Percentiles rank a stretch among this genome's conserved stretches.
Conservation (phyloP, 2,797 vertebrate species). For the Tenualosa thibaudeaui region DNA sequence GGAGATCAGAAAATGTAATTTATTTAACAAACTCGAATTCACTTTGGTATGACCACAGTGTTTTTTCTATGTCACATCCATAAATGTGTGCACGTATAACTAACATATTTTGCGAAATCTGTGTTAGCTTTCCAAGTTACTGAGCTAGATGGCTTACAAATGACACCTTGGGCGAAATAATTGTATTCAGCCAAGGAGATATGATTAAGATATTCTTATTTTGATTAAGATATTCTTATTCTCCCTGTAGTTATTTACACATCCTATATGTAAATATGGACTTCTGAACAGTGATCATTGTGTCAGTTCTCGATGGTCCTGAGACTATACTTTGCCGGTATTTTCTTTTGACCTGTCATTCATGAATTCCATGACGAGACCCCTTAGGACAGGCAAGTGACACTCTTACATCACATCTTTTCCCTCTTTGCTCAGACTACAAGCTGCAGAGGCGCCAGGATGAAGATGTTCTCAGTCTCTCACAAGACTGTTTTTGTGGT, state of each 20-base stretch:
- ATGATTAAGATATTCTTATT: background rate
- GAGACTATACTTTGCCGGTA: background rate
- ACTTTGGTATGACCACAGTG: background rate
- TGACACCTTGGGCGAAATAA: background rate
- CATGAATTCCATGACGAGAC: background rate
- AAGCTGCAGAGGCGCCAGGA: conserved; percentile 54
- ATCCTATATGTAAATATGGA: background rate
- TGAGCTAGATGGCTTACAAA: background rate
- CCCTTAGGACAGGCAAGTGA: background rate
- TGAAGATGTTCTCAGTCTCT: conserved; percentile 93
- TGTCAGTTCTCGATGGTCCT: background rate
- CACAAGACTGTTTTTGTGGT: conserved; percentile 99
- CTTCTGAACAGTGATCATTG: background rate
- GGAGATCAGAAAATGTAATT: background rate
- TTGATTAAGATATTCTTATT: background rate
- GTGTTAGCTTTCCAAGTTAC: background rate
- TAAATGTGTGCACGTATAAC: background rate
- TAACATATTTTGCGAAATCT: background rate
- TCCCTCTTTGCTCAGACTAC: conserved; percentile 20
- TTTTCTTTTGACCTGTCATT: background rate
- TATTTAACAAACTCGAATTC: background rate
- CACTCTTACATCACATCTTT: background rate
- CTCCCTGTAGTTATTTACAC: background rate
- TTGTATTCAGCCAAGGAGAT: background rate
- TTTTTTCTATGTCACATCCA: background rate